A percentile compares a stretch with the other conserved stretches of the same genome.
phyloP scores from a whole-genome alignment of 2,888 invertebrate genomes.

The Macrophya annulata region DNA sequence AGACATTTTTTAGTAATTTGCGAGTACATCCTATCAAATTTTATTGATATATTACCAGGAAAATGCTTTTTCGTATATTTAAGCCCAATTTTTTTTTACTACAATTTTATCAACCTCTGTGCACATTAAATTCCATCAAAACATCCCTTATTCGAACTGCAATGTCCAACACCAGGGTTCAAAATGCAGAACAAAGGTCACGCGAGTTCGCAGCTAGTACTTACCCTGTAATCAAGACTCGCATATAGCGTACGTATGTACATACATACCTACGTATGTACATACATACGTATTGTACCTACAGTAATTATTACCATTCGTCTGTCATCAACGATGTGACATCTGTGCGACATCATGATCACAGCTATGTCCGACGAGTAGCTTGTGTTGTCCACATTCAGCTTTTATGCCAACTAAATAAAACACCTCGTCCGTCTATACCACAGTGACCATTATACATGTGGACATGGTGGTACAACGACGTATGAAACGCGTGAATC shows the following conservation, averaged over 20 bases:
- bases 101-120: neutral
- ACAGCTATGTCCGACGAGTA: conserved; percentile 1
- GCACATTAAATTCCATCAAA: neutral
- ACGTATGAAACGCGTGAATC: neutral
- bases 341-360: conserved; percentile 65
- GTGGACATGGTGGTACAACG: neutral
- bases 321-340: conserved; percentile 78
- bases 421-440: neutral
- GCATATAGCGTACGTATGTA: conserved; percentile 64
- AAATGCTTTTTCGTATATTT: too few species aligned
- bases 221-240: conserved; percentile 78
- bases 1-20: too few species aligned
- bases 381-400: neutral
- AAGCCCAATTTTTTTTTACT: too few species aligned
- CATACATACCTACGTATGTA: conserved; percentile 38
- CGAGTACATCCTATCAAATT: too few species aligned
- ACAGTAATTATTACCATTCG: conserved; percentile 77
- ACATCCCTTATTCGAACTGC: neutral
- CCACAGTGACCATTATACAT: neutral
- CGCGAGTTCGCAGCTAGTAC: conserved; percentile 16
- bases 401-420: neutral
- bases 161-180: conserved; percentile 8
- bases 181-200: conserved; percentile 41
- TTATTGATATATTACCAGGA: too few species aligned
- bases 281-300: conserved; percentile 62